Evolutionary conservation across 2,797 vertebrate species (phyloP), one percentile per base, ranked within the genome.

Genomic region (Pelodytes ibericus): DNA sequence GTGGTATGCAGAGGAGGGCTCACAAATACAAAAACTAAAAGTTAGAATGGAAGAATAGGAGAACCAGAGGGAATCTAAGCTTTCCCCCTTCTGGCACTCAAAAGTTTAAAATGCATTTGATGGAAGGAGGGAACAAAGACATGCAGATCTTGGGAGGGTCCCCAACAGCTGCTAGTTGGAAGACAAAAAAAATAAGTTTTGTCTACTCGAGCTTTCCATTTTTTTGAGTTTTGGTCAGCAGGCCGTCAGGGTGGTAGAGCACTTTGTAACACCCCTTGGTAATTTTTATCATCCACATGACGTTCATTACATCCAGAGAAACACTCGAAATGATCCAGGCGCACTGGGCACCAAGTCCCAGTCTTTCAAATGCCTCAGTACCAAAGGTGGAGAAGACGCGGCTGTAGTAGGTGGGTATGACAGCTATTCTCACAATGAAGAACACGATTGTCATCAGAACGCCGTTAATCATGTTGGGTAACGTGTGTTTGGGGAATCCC

Each of bases 251-350:
- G 6, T 94, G 92, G 75, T 86, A 87, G 85, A 99, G 85, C 77
- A 98, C 95, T 83, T 85, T 96, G 87, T 94, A 92, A 90, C 96
- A 99, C 82, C 98, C 98, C 68, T 92, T 94, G 57, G 94, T 92
- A 16, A 99, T 99, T 88, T 95, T 99, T 82, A 96, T 89, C 98
- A 99, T 99, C 98, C 98, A 99, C 94, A 97, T 97, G 77, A 97
- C 13, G 84, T 99, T 99, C 96, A 99, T 96, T 82, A 98, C 81
- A 90, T 99, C 98, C 92, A 99, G 85, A 80, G 95, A 90, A 84
- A 93, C 75, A 63, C 97, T 98, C 81, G 94, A 91, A 85, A 88
- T 83, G 80, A 97, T 92, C 98, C 97, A 99, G 83, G 93, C 88
- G 51, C 86, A 86, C n/a, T 98, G 96, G 47, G 92, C 89, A 9